phyloP scores from a whole-genome alignment of 2,888 invertebrate genomes.

The Dione vanillae region DNA sequence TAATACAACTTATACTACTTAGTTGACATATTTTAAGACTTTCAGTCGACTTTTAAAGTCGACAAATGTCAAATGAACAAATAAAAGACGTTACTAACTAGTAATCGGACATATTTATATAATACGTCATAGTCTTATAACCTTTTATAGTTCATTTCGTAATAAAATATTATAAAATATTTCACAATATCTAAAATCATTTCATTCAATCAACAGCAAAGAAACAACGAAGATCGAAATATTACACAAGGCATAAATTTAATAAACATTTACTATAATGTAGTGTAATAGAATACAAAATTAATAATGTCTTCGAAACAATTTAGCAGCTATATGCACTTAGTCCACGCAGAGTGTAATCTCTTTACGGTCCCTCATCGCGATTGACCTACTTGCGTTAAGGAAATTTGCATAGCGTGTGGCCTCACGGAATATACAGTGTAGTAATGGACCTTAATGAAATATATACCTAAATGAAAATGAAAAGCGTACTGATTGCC shows the following conservation, averaged over 20 bases:
- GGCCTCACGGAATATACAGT: conserved; percentile 27
- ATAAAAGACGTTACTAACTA: too few species aligned
- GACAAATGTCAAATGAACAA: too few species aligned
- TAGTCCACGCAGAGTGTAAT: conserved; percentile 22
- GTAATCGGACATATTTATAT: too few species aligned
- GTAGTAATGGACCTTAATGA: too few species aligned
- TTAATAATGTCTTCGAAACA: conserved; percentile 7
- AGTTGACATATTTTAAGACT: too few species aligned
- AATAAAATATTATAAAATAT: too few species aligned
- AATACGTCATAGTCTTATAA: too few species aligned
- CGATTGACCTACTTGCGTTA: conserved; percentile 29
- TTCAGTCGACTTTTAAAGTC: too few species aligned
- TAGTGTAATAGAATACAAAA: neutral
- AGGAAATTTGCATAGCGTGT: conserved; percentile 31
- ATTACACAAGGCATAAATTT: too few species aligned
- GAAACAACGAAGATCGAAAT: too few species aligned
- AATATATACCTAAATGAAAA: conserved; percentile 1
- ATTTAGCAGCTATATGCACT: conserved; percentile 15
- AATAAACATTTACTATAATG: neutral
- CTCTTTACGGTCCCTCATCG: conserved; percentile 32
- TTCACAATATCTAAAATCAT: neutral
- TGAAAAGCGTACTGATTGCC: neutral
- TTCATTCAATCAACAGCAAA: neutral
- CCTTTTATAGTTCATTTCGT: too few species aligned
- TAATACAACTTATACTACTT: too few species aligned